Conservation (phyloP, 2,797 vertebrate species). For the Chelmon rostratus region DNA sequence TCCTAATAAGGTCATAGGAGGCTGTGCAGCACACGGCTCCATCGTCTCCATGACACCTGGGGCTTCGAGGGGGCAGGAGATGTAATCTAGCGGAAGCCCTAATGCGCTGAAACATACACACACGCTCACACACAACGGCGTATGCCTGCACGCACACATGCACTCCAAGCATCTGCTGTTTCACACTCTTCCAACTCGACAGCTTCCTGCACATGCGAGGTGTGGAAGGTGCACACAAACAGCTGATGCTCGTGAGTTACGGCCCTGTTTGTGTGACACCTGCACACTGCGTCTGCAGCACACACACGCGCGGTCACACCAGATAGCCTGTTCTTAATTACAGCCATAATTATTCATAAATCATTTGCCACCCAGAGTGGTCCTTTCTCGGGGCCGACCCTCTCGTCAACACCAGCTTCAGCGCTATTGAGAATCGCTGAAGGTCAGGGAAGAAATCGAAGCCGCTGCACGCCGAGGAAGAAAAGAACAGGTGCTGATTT, state of each 20-base stretch:
- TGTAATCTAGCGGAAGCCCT: conserved; percentile 65
- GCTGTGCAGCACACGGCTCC: conserved; percentile 20
- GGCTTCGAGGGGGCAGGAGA: conserved; percentile 54
- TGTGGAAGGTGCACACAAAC: conserved; percentile 25
- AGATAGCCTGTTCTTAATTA: conserved; percentile 46
- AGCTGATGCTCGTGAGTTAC: conserved; percentile 1
- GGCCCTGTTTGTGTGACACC: not conserved
- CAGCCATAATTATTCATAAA: conserved; percentile 56
- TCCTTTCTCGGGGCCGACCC: conserved; percentile 42
- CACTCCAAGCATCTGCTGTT: conserved; percentile 50
- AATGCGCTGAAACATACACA: conserved; percentile 26
- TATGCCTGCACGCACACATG: conserved; percentile 39
- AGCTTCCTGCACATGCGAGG: conserved; percentile 12
- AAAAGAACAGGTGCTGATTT: conserved; percentile 19
- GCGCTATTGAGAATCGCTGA: conserved; percentile 28
- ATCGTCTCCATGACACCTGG: conserved; percentile 73
- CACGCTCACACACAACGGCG: conserved; percentile 1
- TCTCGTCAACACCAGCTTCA: conserved; percentile 10
- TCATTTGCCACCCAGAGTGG: conserved; percentile 38
- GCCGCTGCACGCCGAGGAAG: conserved; percentile 27
- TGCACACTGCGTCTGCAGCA: not conserved
- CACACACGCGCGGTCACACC: not conserved
- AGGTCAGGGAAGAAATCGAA: conserved; percentile 65
- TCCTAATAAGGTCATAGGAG: conserved; percentile 62
- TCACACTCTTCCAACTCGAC: conserved; percentile 2